Base-by-base conservation (phyloP, 2,888 invertebrate genomes). In the Trissoscelio sp. region DNA sequence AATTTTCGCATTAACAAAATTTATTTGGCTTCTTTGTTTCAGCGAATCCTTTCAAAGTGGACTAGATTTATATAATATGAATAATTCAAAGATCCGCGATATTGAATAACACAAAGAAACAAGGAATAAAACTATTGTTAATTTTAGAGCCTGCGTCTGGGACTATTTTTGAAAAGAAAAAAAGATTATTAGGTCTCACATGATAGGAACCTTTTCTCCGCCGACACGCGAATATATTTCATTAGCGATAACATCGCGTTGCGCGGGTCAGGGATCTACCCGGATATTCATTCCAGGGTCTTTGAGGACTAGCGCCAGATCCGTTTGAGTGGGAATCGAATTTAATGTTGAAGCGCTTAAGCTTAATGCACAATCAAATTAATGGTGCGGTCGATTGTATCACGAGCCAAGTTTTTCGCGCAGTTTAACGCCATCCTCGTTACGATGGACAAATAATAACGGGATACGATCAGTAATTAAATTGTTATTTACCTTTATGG, bases 211-310 rank as follows among this genome's bases (percentile, higher is more conserved):
- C 39, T 72, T 75, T 70, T 62, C 79, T 55, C 42, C 72, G 66
- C 64, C 64, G 78, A 67, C 72, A 83, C 78, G 83, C 81, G 79
- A 79, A 81, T 83, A 85, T 86, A 86, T 83, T 83, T 85, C 83
- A 85, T 83, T 53, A 46, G 20, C 34, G 85, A 84, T 85, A 85
- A 84, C 70, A 86, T 85, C 85, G 73, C 70, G 64, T 84, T 85
- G 83, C 58, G 85, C 82, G 73, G 86, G 85, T 86, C 85, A 85
- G 75, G 85, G 84, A 83, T 84, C 79, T 78, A 83, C 83, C 84
- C 85, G 85, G 86, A 85, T 85, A 84, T 78, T 81, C 77, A 64
- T 72, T 69, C 60, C 69, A 37, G 39, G 28, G 53, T 60, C 78
- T 78, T 58, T 57, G 64, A 58, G 78, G 48, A 64, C 57, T 78